Percentiles rank a stretch among this genome's conserved stretches.
Evolutionary conservation across 2,113 vertebrate species (phyloP).

Genomic region (Chamaetylas fuelleborni): DNA sequence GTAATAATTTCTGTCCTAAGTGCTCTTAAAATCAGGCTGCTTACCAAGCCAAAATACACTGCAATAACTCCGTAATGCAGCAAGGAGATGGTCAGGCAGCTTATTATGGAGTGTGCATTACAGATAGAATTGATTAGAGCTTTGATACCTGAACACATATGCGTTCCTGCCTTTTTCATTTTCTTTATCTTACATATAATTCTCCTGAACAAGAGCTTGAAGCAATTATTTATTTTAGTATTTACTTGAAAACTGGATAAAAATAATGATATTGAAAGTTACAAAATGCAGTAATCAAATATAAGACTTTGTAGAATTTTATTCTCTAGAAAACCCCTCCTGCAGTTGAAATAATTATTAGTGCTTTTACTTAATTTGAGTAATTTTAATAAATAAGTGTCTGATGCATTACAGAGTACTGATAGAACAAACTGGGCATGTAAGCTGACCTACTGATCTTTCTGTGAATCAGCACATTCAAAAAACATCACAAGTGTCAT

Average conservation of each 20-base stretch:
- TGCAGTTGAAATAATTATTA: not conserved
- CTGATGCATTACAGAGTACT: not conserved
- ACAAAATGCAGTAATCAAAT: not conserved
- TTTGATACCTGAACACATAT: not conserved
- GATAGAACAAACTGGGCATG: not conserved
- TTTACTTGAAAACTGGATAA: not conserved
- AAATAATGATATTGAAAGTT: not conserved
- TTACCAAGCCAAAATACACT: not conserved
- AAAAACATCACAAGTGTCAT: not conserved
- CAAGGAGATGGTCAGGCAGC: not conserved
- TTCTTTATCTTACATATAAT: not conserved
- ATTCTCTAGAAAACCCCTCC: not conserved
- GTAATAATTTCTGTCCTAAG: not conserved
- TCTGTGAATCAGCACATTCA: not conserved
- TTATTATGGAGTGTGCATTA: not conserved
- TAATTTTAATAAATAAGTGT: not conserved
- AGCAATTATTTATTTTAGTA: not conserved
- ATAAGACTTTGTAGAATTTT: not conserved
- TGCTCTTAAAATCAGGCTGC: not conserved
- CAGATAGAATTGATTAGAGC: not conserved
- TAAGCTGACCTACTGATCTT: not conserved
- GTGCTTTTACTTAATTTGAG: conserved; percentile 13
- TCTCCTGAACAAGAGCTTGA: not conserved
- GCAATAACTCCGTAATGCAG: not conserved
- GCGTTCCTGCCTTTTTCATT: not conserved